Conservation (phyloP, 64 coral and sea anemone genomes). For the Dendronephthya gigantea region DNA sequence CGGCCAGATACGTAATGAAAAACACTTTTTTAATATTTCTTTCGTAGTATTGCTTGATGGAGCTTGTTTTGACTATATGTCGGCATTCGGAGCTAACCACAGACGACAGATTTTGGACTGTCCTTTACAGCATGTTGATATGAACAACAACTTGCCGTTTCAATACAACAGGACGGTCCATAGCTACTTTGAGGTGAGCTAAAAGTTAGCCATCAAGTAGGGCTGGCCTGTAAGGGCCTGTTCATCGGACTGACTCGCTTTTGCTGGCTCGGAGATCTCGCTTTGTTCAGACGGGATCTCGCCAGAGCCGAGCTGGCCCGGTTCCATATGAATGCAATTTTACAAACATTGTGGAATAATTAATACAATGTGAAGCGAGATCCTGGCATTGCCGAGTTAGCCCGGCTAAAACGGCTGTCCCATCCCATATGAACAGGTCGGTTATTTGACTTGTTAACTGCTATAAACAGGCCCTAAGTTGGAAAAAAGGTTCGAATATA, state of each 20-base stretch:
- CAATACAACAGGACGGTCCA: not conserved
- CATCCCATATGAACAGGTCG: no score
- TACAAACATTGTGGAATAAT: no score
- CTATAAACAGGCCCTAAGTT: no score
- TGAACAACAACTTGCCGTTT: not conserved
- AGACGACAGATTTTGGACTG: conserved; percentile 46
- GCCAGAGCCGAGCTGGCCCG: no score
- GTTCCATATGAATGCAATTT: no score
- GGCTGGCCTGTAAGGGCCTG: not conserved
- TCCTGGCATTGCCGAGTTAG: no score
- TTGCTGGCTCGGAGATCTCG: no score
- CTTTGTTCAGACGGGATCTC: no score
- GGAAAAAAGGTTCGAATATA: no score
- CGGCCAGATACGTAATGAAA: not conserved
- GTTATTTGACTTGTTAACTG: no score
- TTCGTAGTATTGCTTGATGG: conserved; percentile 58
- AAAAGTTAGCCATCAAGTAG: not conserved
- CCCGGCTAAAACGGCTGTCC: no score
- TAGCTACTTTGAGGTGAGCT: not conserved
- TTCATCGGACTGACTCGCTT: not conserved
- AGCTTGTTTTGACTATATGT: conserved; percentile 70
- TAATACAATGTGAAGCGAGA: no score
- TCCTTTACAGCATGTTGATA: not conserved
- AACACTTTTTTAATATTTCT: not conserved
- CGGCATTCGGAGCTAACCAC: conserved; percentile 52